A percentile compares a stretch with the other conserved stretches of the same genome.
phyloP scores from a whole-genome alignment of 2,113 vertebrate species.

The Plecotus auritus region DNA sequence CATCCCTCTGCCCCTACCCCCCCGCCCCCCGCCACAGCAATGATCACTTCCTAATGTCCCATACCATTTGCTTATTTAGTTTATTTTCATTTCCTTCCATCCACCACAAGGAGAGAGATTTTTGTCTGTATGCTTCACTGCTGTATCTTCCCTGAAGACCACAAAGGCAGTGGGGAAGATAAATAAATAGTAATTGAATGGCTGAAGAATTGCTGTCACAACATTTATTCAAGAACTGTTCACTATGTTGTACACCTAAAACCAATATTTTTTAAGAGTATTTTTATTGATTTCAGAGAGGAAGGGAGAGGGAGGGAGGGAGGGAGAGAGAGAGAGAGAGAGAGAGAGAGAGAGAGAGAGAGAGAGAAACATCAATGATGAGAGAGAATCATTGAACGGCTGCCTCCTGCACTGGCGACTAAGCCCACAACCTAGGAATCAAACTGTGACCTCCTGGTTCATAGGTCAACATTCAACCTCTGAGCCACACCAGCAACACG shows the following conservation, averaged over 20 bases:
- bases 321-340: too few relatives aligned
- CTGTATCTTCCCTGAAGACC: neutral
- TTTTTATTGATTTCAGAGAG: too few relatives aligned
- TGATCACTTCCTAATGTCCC: neutral
- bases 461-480: too few relatives aligned
- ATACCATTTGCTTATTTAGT: neutral
- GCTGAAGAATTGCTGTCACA: neutral
- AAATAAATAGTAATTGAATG: neutral
- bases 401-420: too few relatives aligned
- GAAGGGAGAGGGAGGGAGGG: too few relatives aligned
- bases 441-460: too few relatives aligned
- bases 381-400: too few relatives aligned
- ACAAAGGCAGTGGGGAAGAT: neutral
- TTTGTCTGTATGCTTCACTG: neutral
- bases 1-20: neutral
- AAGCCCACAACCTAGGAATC: too few relatives aligned
- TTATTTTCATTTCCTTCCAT: neutral
- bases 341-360: too few relatives aligned
- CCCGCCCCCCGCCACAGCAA: too few relatives aligned
- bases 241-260: neutral
- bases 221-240: neutral
- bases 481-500: too few relatives aligned
- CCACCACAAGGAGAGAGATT: neutral
- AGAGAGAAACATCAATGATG: too few relatives aligned
- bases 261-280: neutral